Conservation (phyloP, 2,113 vertebrate genomes). For the Abramis brama region DNA sequence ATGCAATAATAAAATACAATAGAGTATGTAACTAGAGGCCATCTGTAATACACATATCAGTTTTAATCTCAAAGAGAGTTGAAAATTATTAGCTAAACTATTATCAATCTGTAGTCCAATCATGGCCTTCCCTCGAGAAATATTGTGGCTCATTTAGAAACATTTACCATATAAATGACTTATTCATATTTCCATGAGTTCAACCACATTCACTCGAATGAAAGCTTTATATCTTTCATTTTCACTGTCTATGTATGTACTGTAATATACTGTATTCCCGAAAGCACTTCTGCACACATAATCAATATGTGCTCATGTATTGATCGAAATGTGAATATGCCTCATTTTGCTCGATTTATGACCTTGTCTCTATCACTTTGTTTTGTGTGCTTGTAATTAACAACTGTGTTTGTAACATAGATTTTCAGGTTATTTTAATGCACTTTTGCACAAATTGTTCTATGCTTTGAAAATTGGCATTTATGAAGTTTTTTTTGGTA, state of each 20-base stretch:
- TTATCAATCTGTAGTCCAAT: conserved; percentile 48
- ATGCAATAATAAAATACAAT: conserved; percentile 45
- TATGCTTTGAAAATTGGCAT: not conserved
- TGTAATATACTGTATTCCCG: conserved; percentile 43
- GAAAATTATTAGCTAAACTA: conserved; percentile 48
- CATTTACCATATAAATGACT: conserved; percentile 40
- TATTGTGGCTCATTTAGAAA: conserved; percentile 45
- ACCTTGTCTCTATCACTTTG: conserved; percentile 10
- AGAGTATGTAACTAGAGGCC: conserved; percentile 58
- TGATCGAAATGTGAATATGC: conserved; percentile 40
- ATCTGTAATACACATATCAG: conserved; percentile 44
- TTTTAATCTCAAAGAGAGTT: conserved; percentile 49
- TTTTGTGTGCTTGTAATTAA: conserved; percentile 5
- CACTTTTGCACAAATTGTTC: not conserved
- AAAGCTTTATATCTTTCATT: not conserved
- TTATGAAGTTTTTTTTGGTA: not conserved
- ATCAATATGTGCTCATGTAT: conserved; percentile 49
- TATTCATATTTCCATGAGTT: conserved; percentile 41
- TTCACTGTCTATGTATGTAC: not conserved
- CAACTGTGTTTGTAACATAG: conserved; percentile 7
- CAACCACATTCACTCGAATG: conserved; percentile 6
- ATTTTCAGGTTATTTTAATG: conserved; percentile 3
- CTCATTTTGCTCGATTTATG: conserved; percentile 28
- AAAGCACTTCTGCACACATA: conserved; percentile 24
- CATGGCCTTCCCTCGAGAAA: conserved; percentile 46